Base-by-base conservation (phyloP, 2,797 vertebrate species). In the Ptychobarbus kaznakovi region DNA sequence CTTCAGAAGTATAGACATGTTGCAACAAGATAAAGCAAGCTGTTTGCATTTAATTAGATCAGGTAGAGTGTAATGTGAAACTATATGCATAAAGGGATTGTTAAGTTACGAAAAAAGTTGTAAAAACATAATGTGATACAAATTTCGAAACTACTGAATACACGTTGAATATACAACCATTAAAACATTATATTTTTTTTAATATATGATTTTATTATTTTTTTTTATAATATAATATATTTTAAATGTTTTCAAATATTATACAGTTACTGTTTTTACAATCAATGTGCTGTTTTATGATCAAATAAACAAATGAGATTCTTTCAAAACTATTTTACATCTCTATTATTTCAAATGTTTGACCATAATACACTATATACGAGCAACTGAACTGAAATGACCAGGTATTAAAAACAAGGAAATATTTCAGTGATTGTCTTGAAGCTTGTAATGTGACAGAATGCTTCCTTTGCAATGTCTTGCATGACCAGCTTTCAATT, bases 401-500 rank as follows among this genome's bases (percentile, higher is more conserved):
- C 28, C 9, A 82, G 66, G 20, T 78, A 66, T 85, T 82, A 49
- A 79, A 85, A 28, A 85, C 75, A 87, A 79, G 69, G 77, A 88
- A 88, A 83, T 83, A 84, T 10, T 74, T 84, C 86, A 92, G 90
- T 91, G 92, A 93, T 93, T 94, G 91, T 90, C 89, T 92, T 92
- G 93, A 91, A 92, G 91, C 91, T 89, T 81, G 85, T 80, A 86
- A 90, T 93, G 93, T 94, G 93, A 95, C 94, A 92, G 91, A 93
- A 94, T 90, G 91, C 89, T 90, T 87, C 88, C 91, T 92, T 90
- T 82, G 88, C 92, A 91, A 87, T 86, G 93, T 95, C 92, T 92
- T 85, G 92, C 95, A 92, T 94, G 92, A 93, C 90, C 93, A 92
- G 88, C 90, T 92, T 94, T 93, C 95, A 95, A 96, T 97, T 96